These are phyloP conservation scores for Dinomys branickii DNA, from an alignment of 2,113 vertebrate genomes.

Conservation along the genomic window DNA sequence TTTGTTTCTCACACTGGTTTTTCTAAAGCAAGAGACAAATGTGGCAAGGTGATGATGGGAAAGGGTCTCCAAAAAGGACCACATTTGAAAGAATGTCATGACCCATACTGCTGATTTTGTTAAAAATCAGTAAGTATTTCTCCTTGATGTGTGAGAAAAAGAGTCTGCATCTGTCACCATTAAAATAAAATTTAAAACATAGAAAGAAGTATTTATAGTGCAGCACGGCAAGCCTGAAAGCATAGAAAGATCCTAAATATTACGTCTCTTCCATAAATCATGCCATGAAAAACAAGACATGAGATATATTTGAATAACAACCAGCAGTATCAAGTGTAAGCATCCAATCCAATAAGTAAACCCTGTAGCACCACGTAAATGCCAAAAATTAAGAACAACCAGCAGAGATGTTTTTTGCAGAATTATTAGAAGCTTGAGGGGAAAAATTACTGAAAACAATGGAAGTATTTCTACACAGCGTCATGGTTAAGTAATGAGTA, in stretches of 20 bases:
- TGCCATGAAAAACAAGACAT: background rate
- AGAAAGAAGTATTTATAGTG: background rate
- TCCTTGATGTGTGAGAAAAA: background rate
- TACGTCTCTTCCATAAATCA: background rate
- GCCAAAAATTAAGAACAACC: background rate
- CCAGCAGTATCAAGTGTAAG: background rate
- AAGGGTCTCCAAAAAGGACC: background rate
- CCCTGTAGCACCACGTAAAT: background rate
- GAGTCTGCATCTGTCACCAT: constrained; percentile 28
- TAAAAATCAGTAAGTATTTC: constrained; percentile 48
- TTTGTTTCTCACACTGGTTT: background rate
- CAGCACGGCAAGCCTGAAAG: background rate
- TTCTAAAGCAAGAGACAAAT: background rate
- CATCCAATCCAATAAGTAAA: background rate
- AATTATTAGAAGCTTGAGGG: background rate
- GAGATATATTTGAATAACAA: background rate
- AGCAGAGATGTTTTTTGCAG: background rate
- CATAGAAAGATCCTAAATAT: background rate
- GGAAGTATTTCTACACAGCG: background rate
- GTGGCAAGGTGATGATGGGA: background rate
- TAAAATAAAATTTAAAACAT: background rate
- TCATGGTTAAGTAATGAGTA: background rate
- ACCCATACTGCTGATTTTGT: constrained; percentile 49
- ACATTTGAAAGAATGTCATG: background rate
- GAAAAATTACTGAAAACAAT: background rate